phyloP scores from a whole-genome alignment of 2,888 invertebrate genomes.

The Amblyteles armatorius region DNA sequence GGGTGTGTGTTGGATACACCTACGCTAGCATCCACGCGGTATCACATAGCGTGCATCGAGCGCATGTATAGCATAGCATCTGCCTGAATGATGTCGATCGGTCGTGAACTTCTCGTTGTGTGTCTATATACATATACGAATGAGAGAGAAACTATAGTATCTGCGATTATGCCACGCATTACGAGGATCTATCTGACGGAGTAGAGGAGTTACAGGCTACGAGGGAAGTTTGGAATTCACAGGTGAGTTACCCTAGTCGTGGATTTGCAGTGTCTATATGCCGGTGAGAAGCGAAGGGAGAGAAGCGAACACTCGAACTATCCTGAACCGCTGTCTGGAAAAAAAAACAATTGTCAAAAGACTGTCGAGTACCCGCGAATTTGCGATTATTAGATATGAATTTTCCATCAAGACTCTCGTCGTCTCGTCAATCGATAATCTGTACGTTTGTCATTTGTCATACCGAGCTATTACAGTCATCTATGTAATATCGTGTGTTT shows the following conservation, averaged over 20 bases:
- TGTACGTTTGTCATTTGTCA: too few species aligned
- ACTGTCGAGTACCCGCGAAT: background rate
- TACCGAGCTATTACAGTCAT: too few species aligned
- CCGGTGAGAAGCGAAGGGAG: background rate
- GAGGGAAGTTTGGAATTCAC: slow-evolving; percentile 26
- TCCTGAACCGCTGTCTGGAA: background rate
- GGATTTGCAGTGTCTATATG: background rate
- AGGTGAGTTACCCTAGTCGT: slow-evolving; percentile 12
- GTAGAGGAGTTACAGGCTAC: slow-evolving; percentile 18
- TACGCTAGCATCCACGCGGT: background rate
- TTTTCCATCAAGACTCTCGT: too few species aligned
- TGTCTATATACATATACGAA: background rate
- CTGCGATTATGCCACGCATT: slow-evolving; percentile 42
- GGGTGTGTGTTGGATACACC: slow-evolving; percentile 25
- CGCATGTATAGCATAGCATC: slow-evolving; percentile 25
- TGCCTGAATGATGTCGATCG: slow-evolving; percentile 50
- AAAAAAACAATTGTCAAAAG: background rate
- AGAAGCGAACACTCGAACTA: background rate
- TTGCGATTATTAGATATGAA: background rate
- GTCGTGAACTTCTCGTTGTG: slow-evolving; percentile 32
- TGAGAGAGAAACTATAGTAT: background rate
- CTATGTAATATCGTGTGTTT: too few species aligned
- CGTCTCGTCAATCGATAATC: too few species aligned
- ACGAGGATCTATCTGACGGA: slow-evolving; percentile 27
- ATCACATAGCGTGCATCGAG: background rate